Percentiles rank a stretch among this genome's conserved stretches.
Conservation (phyloP, 2,113 vertebrate species). For the Nansenia antarctica region DNA sequence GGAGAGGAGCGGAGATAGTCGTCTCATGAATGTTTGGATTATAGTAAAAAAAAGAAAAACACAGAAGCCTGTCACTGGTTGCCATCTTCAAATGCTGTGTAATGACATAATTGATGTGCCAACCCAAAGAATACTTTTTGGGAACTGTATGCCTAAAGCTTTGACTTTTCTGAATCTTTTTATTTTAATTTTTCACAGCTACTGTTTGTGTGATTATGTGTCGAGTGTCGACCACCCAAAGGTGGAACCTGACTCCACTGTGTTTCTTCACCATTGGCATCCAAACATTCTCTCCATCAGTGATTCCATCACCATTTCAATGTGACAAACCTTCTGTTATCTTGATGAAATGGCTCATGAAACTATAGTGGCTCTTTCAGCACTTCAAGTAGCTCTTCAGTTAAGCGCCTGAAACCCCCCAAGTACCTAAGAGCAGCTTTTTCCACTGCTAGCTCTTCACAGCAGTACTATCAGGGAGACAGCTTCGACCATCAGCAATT, state of each 20-base stretch:
- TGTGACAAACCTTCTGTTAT: not conserved
- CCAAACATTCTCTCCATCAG: not conserved
- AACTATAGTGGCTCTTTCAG: not conserved
- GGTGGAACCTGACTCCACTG: not conserved
- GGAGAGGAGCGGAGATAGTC: not conserved
- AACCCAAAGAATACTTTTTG: too few relatives aligned
- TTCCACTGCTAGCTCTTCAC: conserved; percentile 11
- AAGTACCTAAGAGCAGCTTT: not conserved
- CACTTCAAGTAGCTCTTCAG: not conserved
- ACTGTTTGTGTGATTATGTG: not conserved
- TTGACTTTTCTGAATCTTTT: not conserved
- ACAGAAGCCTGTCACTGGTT: not conserved
- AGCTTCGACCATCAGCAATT: conserved; percentile 43
- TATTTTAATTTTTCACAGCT: not conserved
- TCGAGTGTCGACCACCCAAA: not conserved
- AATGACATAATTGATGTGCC: too few relatives aligned
- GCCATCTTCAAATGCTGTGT: not conserved
- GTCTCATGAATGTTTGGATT: too few relatives aligned
- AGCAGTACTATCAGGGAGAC: conserved; percentile 31
- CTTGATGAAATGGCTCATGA: not conserved
- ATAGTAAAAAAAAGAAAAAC: too few relatives aligned
- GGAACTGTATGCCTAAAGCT: not conserved
- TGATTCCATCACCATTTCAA: not conserved
- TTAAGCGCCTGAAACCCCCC: conserved; percentile 10
- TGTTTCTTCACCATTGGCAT: too few relatives aligned